phyloP scores from a whole-genome alignment of 2,797 vertebrate species.

The Sebastiscus albofasciatus region DNA sequence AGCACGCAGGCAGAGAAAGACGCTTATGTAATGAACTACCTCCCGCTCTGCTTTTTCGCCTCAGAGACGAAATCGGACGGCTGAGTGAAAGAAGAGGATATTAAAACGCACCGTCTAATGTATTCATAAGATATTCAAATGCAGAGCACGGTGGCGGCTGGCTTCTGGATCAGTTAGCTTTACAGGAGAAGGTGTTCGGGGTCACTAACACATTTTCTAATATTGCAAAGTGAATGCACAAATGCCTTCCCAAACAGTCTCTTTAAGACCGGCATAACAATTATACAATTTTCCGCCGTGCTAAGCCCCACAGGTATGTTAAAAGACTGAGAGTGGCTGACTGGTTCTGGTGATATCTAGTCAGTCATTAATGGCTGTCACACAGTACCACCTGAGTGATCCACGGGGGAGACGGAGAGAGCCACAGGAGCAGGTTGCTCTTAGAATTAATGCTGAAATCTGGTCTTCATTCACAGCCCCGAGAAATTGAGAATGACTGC shows the following conservation, averaged over 20 bases:
- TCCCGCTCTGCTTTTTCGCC: conserved; percentile 63
- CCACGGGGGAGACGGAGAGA: conserved; percentile 14
- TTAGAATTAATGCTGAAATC: conserved; percentile 38
- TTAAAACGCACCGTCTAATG: conserved; percentile 79
- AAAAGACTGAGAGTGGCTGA: conserved; percentile 70
- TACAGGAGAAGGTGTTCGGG: conserved; percentile 67
- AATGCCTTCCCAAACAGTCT: conserved; percentile 63
- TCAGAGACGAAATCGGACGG: conserved; percentile 68
- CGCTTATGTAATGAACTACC: conserved; percentile 72
- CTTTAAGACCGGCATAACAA: conserved; percentile 69
- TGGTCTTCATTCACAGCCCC: conserved; percentile 20
- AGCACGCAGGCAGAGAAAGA: conserved; percentile 59
- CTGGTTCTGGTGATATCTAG: conserved; percentile 71
- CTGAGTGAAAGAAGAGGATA: conserved; percentile 77
- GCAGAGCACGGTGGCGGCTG: conserved; percentile 51
- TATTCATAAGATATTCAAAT: conserved; percentile 80
- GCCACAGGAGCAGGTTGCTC: conserved; percentile 26
- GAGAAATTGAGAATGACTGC: conserved; percentile 23
- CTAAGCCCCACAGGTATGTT: conserved; percentile 71
- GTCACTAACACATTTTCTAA: conserved; percentile 80
- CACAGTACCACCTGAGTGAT: conserved; percentile 39
- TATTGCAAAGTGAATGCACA: conserved; percentile 69
- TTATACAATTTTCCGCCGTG: conserved; percentile 68
- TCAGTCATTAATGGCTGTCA: conserved; percentile 76
- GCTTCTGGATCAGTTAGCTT: conserved; percentile 82